Base-by-base conservation (phyloP, 2,113 vertebrate species). In the Oplegnathus fasciatus region DNA sequence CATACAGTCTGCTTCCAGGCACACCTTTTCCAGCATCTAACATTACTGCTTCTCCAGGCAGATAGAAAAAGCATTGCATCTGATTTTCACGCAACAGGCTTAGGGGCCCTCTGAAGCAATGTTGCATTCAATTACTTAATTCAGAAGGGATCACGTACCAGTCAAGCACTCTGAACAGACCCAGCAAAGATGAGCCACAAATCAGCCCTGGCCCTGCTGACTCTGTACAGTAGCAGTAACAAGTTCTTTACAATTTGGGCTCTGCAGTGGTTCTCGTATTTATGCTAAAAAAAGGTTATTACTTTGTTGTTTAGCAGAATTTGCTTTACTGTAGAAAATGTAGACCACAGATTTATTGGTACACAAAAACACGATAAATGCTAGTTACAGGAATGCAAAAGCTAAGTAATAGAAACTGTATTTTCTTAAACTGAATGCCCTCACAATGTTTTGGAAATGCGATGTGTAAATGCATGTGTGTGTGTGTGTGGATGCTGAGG, bases 101-200 rank as follows among this genome's bases (percentile, higher is more conserved):
- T 17, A 44, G 26, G 42, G 26, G 48, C 6, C 58, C 2, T 55
- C 37, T 70, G 44, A 69, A 58, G 48, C 0, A 1, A 22, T 1
- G 42, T 18, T 9, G 60, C 24, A 66, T 80, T 65, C 15, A 66
- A 37, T 72, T 46, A 24, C 52, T 71, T 75, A 2, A 55, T 82
- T 74, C 75, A 46, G 40, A 61, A 28, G 1, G 1, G 42, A 73
- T 82, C 55, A 9, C 52, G 52, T 55, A 69, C 26, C 61, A 80
- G 61, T 82, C 77, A 84, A 62, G 62, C 3, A 28, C 9, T 67
- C 46, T 57, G 75, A 78, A 54, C 55, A 60, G 14, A 26, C 65
- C 32, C 26, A 48, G 40, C 14, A 28, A 54, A 82, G 57, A 71
- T 37, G 54, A 78, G 42, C 46, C 5, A 54, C 28, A 42, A 20